Evolutionary conservation across 1,140 invertebrate genomes (phyloP), one percentile per base, ranked within the genome.

Genomic region (Drosophila suzukii): DNA sequence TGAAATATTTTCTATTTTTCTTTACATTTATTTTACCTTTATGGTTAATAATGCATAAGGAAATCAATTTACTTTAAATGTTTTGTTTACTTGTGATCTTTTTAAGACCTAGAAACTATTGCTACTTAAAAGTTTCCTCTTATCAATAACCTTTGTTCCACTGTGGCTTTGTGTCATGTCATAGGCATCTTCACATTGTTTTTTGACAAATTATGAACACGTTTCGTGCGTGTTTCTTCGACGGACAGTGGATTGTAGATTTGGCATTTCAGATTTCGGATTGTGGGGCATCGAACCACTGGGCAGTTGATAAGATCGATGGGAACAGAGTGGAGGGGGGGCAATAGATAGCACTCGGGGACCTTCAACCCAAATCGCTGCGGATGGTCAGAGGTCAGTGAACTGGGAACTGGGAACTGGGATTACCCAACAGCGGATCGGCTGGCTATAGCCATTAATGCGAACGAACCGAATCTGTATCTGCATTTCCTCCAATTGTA

Each of bases 171-270:
- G 27, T 57, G 17, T 56, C 43, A 20, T 54, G 43, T 66, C 38
- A 56, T 41, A 39, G 54, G 54, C 54, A 58, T 59, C 56, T 59
- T 59, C 56, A n/a, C 32, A 36, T 53, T 36, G 50, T 36, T 53
- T 34, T 59, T 76, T 78, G 76, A 78, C 73, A 78, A 78, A 76
- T 76, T 78, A 76, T 76, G 73, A 78, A 78, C 76, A 78, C 73
- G 74, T 76, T 78, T 76, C 53, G 49, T 43, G 49, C 30, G 49
- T 54, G 49, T 43, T 59, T 59, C 57, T 59, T 54, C 39, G 11
- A 2, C 24, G 32, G 50, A 17, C 32, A 36, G 56, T 6, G 56
- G 43, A 47, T 24, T 20, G 32, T 20, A 53, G 50, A 53, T 47
- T 59, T 36, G 56, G 41, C n/a, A 20, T 30, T 57, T 30, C 7